These are phyloP conservation scores for Vultur gryphus DNA, from an alignment of 2,797 vertebrate species.

Conservation along the genomic window DNA sequence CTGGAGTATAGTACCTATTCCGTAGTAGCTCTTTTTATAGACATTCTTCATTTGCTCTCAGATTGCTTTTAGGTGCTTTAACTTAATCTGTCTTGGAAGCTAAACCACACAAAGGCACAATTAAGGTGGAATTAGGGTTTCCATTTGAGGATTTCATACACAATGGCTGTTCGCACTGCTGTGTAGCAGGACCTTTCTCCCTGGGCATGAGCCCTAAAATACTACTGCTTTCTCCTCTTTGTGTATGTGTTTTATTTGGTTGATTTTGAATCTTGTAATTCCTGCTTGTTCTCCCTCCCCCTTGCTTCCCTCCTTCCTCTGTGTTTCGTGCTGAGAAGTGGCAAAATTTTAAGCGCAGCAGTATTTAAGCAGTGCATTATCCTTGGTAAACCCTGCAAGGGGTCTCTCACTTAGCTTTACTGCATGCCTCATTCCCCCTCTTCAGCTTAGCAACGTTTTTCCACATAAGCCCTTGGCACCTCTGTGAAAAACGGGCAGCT, in stretches of 20 bases:
- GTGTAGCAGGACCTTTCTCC: background rate
- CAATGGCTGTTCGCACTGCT: background rate
- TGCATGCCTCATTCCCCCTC: background rate
- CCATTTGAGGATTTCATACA: background rate
- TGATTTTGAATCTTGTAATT: background rate
- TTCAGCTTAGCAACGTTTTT: background rate
- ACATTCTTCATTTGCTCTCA: background rate
- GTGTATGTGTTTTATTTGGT: accelerated
- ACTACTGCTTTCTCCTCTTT: background rate
- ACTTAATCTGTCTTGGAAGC: background rate
- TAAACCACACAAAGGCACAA: background rate
- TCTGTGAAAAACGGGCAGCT: background rate
- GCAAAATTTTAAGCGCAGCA: background rate
- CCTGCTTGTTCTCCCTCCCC: background rate
- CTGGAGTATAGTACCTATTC: background rate
- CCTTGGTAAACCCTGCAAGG: background rate
- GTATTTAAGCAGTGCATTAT: background rate
- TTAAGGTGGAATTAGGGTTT: background rate
- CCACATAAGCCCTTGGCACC: background rate
- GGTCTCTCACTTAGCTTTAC: background rate
- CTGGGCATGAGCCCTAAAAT: background rate
- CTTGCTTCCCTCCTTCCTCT: background rate
- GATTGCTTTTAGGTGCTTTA: background rate
- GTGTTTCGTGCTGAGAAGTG: background rate
- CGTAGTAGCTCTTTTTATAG: background rate